Evolutionary conservation across 2,113 vertebrate genomes (phyloP), one percentile per base, ranked within the genome.

Genomic region (Hemicordylus capensis): DNA sequence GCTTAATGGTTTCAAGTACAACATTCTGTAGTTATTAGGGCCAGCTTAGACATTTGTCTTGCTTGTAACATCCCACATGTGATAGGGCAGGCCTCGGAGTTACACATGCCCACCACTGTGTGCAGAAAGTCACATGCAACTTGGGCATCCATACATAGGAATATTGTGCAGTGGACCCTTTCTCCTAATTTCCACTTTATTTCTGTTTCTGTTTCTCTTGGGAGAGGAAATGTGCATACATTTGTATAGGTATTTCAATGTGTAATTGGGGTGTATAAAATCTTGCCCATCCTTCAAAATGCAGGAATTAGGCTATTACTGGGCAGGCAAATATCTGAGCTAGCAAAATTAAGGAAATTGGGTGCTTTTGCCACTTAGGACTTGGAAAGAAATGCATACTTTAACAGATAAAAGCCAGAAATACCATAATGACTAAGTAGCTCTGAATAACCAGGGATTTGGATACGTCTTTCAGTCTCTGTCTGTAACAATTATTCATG

Each of bases 1-100:
- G 3, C 80, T 88, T 90, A 85, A 93, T 86, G 37, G 58, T 84
- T 74, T 69, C 89, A 70, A 46, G 86, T 76, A 84, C 76, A 63
- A 84, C 85, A 70, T 34, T 77, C 70, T 72, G 0, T 0, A 51
- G 76, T 86, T 80, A 79, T 72, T 84, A 44, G 2, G 37, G 26
- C 17, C 67, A 73, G 67, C 4, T 26, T 4, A 73, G 39, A 20
- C 67, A 37, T 67, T 67, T 19, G 10, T 5, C 39, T 79, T 83
- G n/a, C 51, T 17, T 1, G 67, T 66, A 79, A 75, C 84, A 87
- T 89, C 83, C 28, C 17, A 34, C n/a, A 79, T 83, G 85, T 28
- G 79, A 2, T 58, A 24, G 39, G 56, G 84, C 4, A 69, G 39
- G 77, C 85, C 81, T 34, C 28, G 39, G 39, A 4, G 22, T 64